phyloP scores from a whole-genome alignment of 2,113 vertebrate genomes.

The Hirundichthys speculiger region DNA sequence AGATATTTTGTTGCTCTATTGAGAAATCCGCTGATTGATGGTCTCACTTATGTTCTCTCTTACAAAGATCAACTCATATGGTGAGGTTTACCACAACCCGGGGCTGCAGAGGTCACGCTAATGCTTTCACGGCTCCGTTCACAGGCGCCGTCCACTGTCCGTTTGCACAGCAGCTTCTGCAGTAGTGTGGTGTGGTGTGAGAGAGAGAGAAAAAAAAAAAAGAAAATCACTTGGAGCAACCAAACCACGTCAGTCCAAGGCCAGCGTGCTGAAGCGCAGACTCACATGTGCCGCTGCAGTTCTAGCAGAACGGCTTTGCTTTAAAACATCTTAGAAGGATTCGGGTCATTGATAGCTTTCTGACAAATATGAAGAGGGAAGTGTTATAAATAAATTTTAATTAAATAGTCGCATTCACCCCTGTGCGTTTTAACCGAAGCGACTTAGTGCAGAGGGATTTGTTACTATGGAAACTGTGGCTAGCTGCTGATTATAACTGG shows the following conservation, averaged over 20 bases:
- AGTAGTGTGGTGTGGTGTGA: neutral
- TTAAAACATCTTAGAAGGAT: constrained; percentile 2
- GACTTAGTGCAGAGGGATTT: neutral
- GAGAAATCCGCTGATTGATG: constrained; percentile 11
- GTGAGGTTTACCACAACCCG: constrained; percentile 19
- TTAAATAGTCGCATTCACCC: neutral
- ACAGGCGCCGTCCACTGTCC: neutral
- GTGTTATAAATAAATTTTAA: neutral
- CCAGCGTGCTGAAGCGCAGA: neutral
- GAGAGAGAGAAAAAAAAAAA: neutral
- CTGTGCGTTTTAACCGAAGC: neutral
- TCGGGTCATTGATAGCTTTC: neutral
- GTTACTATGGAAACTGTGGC: too few species aligned
- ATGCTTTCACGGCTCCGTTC: constrained; percentile 4
- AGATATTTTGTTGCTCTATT: constrained; percentile 11
- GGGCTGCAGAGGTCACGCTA: constrained; percentile 8
- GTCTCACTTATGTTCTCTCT: constrained; percentile 11
- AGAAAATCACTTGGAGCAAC: constrained; percentile 21
- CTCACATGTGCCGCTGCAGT: constrained; percentile 31
- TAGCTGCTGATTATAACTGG: too few species aligned
- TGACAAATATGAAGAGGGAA: neutral
- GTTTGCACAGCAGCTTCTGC: constrained; percentile 12
- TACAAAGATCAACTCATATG: constrained; percentile 20
- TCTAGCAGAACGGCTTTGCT: constrained; percentile 15
- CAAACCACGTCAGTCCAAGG: constrained; percentile 20